phyloP scores from a whole-genome alignment of 2,888 invertebrate species.

The Trissolcus japonicus region DNA sequence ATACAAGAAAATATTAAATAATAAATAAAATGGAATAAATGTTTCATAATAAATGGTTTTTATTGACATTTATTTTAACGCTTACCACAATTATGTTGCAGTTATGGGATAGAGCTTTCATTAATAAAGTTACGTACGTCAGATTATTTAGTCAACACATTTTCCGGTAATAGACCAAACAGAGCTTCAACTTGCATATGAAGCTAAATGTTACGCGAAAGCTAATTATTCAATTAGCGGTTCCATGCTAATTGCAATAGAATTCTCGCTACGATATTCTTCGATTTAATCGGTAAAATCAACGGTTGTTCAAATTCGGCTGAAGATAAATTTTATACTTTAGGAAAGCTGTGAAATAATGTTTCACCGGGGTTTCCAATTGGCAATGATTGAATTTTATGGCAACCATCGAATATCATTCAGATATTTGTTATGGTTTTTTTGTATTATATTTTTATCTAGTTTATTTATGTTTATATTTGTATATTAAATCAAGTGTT shows the following conservation, averaged over 20 bases:
- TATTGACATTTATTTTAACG: background rate
- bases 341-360: background rate
- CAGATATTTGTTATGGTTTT: too few species aligned
- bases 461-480: too few species aligned
- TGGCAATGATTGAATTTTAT: too few species aligned
- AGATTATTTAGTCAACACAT: background rate
- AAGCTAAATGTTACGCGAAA: background rate
- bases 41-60: background rate
- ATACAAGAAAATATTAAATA: too few species aligned
- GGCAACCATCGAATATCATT: too few species aligned
- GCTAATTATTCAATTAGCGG: background rate
- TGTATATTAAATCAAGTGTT: too few species aligned
- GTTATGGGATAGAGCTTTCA: background rate
- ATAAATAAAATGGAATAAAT: background rate
- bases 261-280: background rate
- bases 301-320: too few species aligned
- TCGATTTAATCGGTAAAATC: background rate
- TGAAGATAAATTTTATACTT: too few species aligned
- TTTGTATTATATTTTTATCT: too few species aligned
- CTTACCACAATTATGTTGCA: background rate
- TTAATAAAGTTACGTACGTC: background rate
- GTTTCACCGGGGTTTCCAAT: background rate
- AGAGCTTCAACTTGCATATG: conserved; percentile 1
- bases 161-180: background rate
- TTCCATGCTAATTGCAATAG: background rate